phyloP scores from a whole-genome alignment of 2,797 vertebrate genomes.

The Myiotriccus ornatus region DNA sequence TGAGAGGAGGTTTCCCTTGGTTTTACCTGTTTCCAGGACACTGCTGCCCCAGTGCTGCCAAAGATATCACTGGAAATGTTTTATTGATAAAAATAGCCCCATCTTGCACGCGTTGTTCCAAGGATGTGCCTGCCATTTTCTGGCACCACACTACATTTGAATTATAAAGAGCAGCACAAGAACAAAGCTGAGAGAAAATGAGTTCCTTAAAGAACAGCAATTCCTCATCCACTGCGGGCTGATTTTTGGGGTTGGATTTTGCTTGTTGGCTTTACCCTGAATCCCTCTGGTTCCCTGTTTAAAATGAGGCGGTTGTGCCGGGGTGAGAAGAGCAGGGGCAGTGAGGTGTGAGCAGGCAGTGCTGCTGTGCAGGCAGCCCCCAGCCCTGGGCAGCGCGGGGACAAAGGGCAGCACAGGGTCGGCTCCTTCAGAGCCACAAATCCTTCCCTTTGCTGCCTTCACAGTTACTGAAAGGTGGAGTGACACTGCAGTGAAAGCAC shows the following conservation, averaged over 20 bases:
- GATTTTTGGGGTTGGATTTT: not conserved
- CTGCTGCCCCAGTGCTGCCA: not conserved
- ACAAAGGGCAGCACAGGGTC: not conserved
- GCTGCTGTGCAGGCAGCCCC: not conserved
- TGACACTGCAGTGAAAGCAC: not conserved
- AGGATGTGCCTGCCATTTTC: not conserved
- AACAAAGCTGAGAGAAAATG: not conserved
- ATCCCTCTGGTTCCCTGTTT: not conserved
- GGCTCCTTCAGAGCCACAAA: not conserved
- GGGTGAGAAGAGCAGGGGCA: not conserved
- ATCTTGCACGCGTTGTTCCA: not conserved
- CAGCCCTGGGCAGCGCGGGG: not conserved
- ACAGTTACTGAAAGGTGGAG: not conserved
- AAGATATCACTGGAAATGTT: not conserved
- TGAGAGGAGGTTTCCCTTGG: not conserved
- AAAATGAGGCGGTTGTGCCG: not conserved
- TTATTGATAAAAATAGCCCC: not conserved
- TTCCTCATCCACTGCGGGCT: rapidly evolving
- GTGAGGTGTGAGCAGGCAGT: not conserved
- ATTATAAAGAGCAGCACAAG: not conserved
- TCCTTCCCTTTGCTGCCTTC: not conserved
- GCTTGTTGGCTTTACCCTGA: not conserved
- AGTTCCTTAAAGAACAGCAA: not conserved
- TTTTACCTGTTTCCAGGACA: not conserved
- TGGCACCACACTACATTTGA: not conserved